Percentiles rank a stretch among this genome's conserved stretches.
Conservation (phyloP, 2,113 vertebrate species). For the Myxocyprinus asiaticus region DNA sequence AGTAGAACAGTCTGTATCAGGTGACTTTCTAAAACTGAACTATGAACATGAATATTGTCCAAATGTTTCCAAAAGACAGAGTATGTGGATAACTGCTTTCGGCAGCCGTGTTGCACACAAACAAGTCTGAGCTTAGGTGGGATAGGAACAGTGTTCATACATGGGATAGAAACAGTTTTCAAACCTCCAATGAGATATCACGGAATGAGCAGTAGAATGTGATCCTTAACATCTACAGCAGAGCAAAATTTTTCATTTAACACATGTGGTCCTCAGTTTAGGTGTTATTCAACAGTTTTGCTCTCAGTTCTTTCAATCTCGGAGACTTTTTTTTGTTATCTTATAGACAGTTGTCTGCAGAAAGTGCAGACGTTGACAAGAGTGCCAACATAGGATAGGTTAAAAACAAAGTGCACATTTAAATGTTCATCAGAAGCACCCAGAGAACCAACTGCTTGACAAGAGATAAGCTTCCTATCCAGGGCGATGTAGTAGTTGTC, state of each 20-base stretch:
- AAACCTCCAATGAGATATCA: conserved; percentile 45
- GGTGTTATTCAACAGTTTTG: conserved; percentile 12
- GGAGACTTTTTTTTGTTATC: conserved; percentile 50
- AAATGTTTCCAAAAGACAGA: conserved; percentile 37
- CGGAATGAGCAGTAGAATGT: neutral
- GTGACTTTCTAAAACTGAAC: neutral
- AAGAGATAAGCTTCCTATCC: conserved; percentile 44
- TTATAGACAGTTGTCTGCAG: conserved; percentile 56
- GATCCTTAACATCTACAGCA: conserved; percentile 50
- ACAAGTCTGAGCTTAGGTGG: conserved; percentile 23
- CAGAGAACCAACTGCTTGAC: conserved; percentile 28
- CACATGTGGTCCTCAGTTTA: conserved; percentile 3
- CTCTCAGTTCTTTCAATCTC: conserved; percentile 38
- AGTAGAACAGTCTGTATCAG: neutral
- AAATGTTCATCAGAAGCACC: conserved; percentile 46
- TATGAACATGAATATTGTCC: conserved; percentile 29
- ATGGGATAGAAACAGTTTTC: conserved; percentile 49
- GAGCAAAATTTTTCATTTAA: conserved; percentile 1
- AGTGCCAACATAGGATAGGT: conserved; percentile 45
- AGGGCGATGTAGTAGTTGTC: conserved; percentile 50
- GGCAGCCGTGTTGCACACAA: conserved; percentile 40
- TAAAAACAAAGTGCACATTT: conserved; percentile 52
- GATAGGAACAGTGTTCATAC: conserved; percentile 49
- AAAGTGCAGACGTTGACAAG: conserved; percentile 43
- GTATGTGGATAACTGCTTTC: conserved; percentile 34